Percentiles rank a stretch among this genome's conserved stretches.
These are phyloP conservation scores for Drosophila melanocephala DNA, from an alignment of 2,888 invertebrate species.

Conservation along the genomic window DNA sequence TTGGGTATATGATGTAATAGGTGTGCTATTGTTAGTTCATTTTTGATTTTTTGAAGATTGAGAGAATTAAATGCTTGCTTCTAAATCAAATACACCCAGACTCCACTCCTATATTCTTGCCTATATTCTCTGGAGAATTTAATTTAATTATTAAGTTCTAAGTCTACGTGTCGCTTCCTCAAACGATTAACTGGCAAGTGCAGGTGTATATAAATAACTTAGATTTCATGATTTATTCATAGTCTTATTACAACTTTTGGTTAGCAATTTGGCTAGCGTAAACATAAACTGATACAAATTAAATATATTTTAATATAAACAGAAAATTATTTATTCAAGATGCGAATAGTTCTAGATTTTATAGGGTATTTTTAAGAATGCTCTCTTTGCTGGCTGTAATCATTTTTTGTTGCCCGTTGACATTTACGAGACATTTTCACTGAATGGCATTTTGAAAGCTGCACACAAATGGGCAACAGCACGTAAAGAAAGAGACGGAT, in stretches of 20 bases:
- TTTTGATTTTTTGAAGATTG: background rate
- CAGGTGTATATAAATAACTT: background rate
- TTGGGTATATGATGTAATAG: background rate
- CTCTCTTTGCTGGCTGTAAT: background rate
- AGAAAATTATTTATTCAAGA: background rate
- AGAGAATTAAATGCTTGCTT: background rate
- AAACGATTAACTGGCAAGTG: background rate
- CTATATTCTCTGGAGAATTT: background rate
- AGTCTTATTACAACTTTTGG: background rate
- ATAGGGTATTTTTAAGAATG: conserved; percentile 25
- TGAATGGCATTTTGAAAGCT: conserved; percentile 60
- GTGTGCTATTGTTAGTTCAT: background rate
- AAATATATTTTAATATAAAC: background rate
- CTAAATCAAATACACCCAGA: background rate
- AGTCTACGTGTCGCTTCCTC: background rate
- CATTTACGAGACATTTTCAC: conserved; percentile 63
- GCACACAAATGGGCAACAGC: conserved; percentile 59
- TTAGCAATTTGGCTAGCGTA: background rate
- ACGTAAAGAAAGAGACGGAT: conserved; percentile 22
- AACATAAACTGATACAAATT: background rate
- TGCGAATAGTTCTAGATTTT: background rate
- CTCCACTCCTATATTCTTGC: background rate
- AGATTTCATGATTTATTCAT: background rate
- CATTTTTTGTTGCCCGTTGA: conserved; percentile 52
- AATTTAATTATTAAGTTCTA: background rate